Base-by-base conservation (phyloP, 2,888 invertebrate species). In the Bugulina stolonifera region DNA sequence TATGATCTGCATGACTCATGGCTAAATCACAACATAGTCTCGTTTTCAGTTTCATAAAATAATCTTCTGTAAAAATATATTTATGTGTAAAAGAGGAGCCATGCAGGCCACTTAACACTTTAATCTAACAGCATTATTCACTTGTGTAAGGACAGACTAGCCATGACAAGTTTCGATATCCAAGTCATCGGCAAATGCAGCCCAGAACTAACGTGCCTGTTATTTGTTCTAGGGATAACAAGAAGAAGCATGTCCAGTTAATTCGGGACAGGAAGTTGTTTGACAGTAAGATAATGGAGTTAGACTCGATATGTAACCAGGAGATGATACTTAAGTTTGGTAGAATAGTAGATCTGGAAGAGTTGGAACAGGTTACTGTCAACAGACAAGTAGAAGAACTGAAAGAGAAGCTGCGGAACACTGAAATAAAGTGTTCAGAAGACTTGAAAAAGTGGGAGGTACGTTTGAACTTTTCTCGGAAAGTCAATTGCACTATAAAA, bases 301-400 rank as follows among this genome's bases (percentile, higher is more conserved):
- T 83, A 80, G 80, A 83, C 57, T 79, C 79, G 55, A 77, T 78
- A 34, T 83, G 83, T 73, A 79, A 83, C 72, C 76, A 79, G 73
- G 80, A 82, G 81, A 84, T 84, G 83, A 73, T 80, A 23, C 79
- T 78, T 69, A 85, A 84, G 77, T 85, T 84, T 77, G 84, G 84
- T 0, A 76, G 79, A 23, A 77, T 82, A 27, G 82, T 84, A 1
- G 81, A 84, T 75, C 76, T 85, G 54, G 84, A 85, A 76, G 81
- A 81, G 73, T 76, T 85, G 32, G 84, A 85, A 75, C 80, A 81
- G 1, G 81, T 84, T 25, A 83, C 82, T 1, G 82, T 84, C 1
- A 84, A 85, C 76, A 75, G 82, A 58, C 77, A 79, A 73, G 81
- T 83, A 23, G 83, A 84, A 74, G 84, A 84, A 75, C 78, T 82